These are phyloP conservation scores for Pampusana beccarii DNA, from an alignment of 2,113 vertebrate genomes.

Conservation along the genomic window DNA sequence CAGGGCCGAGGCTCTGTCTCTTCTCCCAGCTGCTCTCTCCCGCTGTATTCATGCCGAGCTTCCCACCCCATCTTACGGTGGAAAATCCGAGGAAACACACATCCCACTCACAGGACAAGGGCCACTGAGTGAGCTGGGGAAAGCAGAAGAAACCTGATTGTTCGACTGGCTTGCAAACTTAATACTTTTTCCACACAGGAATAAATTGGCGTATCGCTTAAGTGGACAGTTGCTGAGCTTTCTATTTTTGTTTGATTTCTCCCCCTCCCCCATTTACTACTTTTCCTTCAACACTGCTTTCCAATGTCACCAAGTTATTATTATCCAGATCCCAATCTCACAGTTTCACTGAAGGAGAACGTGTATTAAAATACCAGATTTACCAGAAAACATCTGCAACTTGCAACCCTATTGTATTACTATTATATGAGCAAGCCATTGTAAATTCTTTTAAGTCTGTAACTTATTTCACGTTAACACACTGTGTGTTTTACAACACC, in stretches of 20 bases:
- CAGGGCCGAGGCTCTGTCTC: not conserved
- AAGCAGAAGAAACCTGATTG: not conserved
- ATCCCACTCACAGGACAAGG: not conserved
- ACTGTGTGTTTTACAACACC: slow-evolving; percentile 66
- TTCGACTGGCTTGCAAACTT: not conserved
- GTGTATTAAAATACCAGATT: slow-evolving; percentile 57
- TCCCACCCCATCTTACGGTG: not conserved
- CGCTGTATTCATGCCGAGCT: accelerated
- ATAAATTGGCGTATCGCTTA: not conserved
- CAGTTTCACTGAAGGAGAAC: slow-evolving; percentile 32
- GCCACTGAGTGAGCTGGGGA: not conserved
- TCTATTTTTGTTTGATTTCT: slow-evolving; percentile 13
- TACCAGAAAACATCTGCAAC: slow-evolving; percentile 54
- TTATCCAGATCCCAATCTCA: slow-evolving; percentile 43
- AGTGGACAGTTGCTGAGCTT: not conserved
- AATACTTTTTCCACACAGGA: not conserved
- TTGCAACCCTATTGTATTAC: slow-evolving; percentile 17
- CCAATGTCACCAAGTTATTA: slow-evolving; percentile 23
- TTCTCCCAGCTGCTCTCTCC: not conserved
- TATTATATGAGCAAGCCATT: slow-evolving; percentile 36
- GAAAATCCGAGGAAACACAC: not conserved
- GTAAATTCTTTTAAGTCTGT: slow-evolving; percentile 61
- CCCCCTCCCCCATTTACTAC: not conserved
- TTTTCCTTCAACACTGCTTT: slow-evolving; percentile 27
- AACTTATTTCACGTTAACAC: slow-evolving; percentile 66